phyloP scores from a whole-genome alignment of 1,140 invertebrate species.

The Zaprionus ghesquierei region DNA sequence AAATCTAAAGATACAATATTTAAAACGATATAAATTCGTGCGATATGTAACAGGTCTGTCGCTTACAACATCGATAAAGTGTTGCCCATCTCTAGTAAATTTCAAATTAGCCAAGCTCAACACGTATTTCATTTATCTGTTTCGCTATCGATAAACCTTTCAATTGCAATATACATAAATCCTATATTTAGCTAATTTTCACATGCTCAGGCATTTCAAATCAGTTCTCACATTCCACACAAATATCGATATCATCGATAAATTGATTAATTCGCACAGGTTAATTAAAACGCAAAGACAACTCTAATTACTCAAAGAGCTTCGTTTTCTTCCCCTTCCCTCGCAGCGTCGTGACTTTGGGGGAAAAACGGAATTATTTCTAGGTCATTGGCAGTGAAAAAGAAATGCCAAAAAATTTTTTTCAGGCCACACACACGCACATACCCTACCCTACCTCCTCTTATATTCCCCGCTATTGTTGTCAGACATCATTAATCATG shows the following conservation, averaged over 20 bases:
- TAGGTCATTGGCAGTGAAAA: conserved; percentile 62
- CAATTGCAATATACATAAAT: not conserved
- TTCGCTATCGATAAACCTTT: not conserved
- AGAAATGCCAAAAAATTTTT: conserved; percentile 59
- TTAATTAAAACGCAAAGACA: not conserved
- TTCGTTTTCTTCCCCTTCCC: too few relatives aligned
- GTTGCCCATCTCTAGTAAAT: not conserved
- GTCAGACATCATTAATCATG: conserved; percentile 67
- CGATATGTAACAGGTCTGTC: too few relatives aligned
- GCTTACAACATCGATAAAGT: not conserved
- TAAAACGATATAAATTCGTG: too few relatives aligned
- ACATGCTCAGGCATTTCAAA: not conserved
- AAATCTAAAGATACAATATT: too few relatives aligned
- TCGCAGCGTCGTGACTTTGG: not conserved
- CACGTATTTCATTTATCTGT: not conserved
- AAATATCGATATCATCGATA: not conserved
- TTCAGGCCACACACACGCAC: conserved; percentile 2
- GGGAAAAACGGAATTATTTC: conserved; percentile 41
- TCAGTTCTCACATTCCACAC: not conserved
- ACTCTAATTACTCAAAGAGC: conserved; percentile 4
- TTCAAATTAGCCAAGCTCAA: too few relatives aligned
- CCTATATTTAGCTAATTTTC: not conserved
- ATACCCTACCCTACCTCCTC: not conserved
- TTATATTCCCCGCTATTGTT: conserved; percentile 7
- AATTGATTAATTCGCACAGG: not conserved